Percentiles rank a stretch among this genome's conserved stretches.
Evolutionary conservation across 1,140 invertebrate genomes (phyloP).

Genomic region (Carposina sasakii): DNA sequence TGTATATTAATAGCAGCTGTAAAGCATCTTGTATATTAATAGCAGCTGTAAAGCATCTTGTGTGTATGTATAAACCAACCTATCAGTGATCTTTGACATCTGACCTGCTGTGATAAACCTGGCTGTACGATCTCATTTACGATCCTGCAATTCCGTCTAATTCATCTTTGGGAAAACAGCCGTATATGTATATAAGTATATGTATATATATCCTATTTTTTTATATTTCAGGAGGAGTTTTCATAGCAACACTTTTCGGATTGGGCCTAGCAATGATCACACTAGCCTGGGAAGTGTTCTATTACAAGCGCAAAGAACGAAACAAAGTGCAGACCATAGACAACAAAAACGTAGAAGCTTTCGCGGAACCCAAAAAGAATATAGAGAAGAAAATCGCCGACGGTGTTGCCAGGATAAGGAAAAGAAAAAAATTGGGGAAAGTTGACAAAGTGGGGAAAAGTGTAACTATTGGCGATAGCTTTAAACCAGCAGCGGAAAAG

Average conservation of each 20-base stretch:
- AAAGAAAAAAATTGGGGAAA: slow-evolving; percentile 30
- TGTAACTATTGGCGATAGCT: slow-evolving; percentile 60
- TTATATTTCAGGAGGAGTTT: slow-evolving; percentile 82
- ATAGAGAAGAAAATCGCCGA: slow-evolving; percentile 56
- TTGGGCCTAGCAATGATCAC: slow-evolving; percentile 87
- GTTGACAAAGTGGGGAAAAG: slow-evolving; percentile 24
- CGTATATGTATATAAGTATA: no score
- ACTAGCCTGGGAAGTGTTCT: slow-evolving; percentile 84
- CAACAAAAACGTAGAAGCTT: slow-evolving; percentile 43
- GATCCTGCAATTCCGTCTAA: no score
- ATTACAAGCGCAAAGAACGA: slow-evolving; percentile 80
- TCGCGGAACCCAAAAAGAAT: slow-evolving; percentile 50
- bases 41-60: no score
- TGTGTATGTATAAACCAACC: no score
- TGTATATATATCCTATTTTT: no score
- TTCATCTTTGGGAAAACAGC: no score
- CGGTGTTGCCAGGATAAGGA: slow-evolving; percentile 42
- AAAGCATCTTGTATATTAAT: no score
- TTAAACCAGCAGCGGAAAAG: slow-evolving; percentile 52
- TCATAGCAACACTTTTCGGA: slow-evolving; percentile 90
- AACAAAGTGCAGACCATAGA: slow-evolving; percentile 50
- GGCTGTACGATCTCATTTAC: no score
- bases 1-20: no score
- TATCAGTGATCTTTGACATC: no score
- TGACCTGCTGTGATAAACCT: no score